Base-by-base conservation (phyloP, 2,797 vertebrate species). In the Gallinago nigripennis region DNA sequence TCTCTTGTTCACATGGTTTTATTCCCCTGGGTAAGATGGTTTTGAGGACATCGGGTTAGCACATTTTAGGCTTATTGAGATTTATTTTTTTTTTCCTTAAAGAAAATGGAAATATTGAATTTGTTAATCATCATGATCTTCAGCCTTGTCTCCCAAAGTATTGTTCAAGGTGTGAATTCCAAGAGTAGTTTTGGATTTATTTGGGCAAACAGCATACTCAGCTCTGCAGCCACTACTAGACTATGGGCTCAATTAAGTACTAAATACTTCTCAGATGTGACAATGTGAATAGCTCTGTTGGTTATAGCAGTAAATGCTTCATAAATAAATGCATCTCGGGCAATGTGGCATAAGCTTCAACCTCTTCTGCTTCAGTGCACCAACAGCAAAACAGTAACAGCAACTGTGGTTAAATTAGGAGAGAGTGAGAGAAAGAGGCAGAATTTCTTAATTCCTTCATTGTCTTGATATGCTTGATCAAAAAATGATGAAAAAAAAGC, bases 191-290 rank as follows among this genome's bases (percentile, higher is more conserved):
- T 54, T 73, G 73, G 18, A n/a, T 89, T 84, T 86, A 11, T 64
- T 19, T 71, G 66, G 25, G 7, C 6, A 57, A 41, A 21, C 2
- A 6, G 21, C 14, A 2, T 19, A 1, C 16, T 73, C 6, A 1
- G 11, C 28, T 20, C 28, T 45, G 39, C 4, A 25, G 61, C 25
- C 18, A 6, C 53, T 46, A 2, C 27, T 15, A 18, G 30, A 83
- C 12, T 17, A 17, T 5, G 4, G 46, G 4, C 48, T 66, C 65
- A 37, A 39, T 35, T 9, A 48, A 76, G 25, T 17, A 28, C n/a
- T 21, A 60, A 11, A 3, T 66, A 30, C 25, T 56, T 79, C 50
- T 75, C 14, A 7, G 61, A 1, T 45, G 11, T 10, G 11, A 23
- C 39, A 9, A 31, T 70, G 19, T 35, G 56, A 92, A n/a, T 33